Evolutionary conservation across 2,888 invertebrate genomes (phyloP).

Genomic region (Heliconius cydno): DNA sequence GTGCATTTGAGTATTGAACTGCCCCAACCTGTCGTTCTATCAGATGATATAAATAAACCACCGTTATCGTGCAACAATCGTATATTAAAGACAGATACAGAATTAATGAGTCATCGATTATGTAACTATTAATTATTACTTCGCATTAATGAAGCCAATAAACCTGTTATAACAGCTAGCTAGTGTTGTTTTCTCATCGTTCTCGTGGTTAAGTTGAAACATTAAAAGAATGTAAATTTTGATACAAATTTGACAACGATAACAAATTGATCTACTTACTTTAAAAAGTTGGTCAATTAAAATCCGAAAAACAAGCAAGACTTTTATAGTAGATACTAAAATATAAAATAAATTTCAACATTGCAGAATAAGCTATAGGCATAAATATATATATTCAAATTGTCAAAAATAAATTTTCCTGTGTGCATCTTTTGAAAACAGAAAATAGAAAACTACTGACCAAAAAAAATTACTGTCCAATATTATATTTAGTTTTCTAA

Average conservation of each 20-base stretch:
- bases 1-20: not conserved
- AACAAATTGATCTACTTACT: no score
- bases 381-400: no score
- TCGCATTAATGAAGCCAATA: constrained; percentile 16
- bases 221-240: not conserved
- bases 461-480: no score
- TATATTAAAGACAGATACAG: not conserved
- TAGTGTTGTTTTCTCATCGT: not conserved
- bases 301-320: no score
- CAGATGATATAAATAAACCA: not conserved
- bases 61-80: not conserved
- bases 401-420: no score
- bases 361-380: no score
- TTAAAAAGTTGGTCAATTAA: no score
- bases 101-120: constrained; percentile 31
- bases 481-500: not conserved
- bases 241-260: not conserved
- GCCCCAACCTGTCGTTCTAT: not conserved
- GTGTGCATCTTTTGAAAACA: no score
- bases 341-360: no score
- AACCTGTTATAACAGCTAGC: constrained; percentile 7
- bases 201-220: not conserved
- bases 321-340: no score
- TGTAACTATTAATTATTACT: constrained; percentile 30
- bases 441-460: not conserved